Evolutionary conservation across 1,140 invertebrate species (phyloP), one percentile per base, ranked within the genome.

Genomic region (Latrodectus geometricus): DNA sequence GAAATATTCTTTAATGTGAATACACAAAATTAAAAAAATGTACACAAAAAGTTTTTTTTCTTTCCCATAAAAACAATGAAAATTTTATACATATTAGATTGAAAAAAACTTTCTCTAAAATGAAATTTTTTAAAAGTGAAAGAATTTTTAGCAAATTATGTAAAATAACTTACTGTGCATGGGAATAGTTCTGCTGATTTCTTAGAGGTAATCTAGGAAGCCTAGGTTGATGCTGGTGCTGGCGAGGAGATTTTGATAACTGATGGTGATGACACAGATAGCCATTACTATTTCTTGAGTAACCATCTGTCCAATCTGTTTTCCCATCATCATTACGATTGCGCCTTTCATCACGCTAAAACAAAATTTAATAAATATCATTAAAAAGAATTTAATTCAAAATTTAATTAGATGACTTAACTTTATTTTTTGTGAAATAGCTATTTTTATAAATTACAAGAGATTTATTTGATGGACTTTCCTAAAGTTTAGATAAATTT

Each of bases 161-260:
- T n/a, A 50, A 74, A n/a, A n/a, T 66, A 50, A 75, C 79, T 82
- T 83, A 87, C 86, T 87, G 86, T 20, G 61, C 73, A 54, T 87
- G 85, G 4, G 76, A 66, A 77, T 75, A 81, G 77, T 87, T 87
- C 68, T 87, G 86, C 21, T 87, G 86, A 72, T 87, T 87, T 23
- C 79, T 69, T 17, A 87, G 56, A 52, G 86, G 79, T 52, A 87
- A n/a, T 61, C 86, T 81, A 69, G 86, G 86, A 80, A 87, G 79
- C 35, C 86, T 81, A 61, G 78, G 78, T 72, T 87, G 85, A 65
- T 83, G 70, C 20, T 83, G 83, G 17, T 84, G 82, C 12, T 77
- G 74, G 20, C 68, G 68, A 54, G 75, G 52, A 8, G 74, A 78
- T 20, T 86, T 77, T 20, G 77, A 74, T 12, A 21, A 23, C 12